phyloP scores from a whole-genome alignment of 2,113 vertebrate genomes.

The Beaufortia kweichowensis region DNA sequence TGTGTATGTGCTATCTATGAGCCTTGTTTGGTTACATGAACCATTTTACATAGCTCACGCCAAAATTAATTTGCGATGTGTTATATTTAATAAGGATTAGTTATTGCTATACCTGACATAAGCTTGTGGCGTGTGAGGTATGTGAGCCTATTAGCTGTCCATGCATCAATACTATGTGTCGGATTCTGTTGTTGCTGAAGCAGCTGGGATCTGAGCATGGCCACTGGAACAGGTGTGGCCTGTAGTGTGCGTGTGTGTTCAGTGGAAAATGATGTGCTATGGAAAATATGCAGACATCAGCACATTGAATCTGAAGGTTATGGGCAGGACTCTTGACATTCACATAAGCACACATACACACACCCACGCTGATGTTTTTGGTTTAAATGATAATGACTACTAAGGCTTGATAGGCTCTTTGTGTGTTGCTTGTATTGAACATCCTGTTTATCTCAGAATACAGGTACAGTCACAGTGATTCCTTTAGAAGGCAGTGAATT shows the following conservation, averaged over 20 bases:
- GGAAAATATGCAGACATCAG: constrained; percentile 41
- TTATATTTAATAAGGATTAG: not conserved
- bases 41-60: too few species aligned
- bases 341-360: constrained; percentile 3
- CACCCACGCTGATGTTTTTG: not conserved
- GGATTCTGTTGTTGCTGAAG: not conserved
- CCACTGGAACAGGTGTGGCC: constrained; percentile 35
- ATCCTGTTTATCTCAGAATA: not conserved
- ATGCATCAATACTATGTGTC: not conserved
- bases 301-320: constrained; percentile 39
- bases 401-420: not conserved
- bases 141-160: not conserved
- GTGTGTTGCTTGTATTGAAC: not conserved
- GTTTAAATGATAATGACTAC: not conserved
- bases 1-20: too few species aligned
- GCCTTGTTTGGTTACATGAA: too few species aligned
- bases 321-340: constrained; percentile 4
- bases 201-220: not conserved
- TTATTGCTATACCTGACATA: not conserved
- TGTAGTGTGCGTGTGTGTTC: constrained; percentile 8
- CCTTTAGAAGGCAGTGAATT: not conserved
- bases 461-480: not conserved
- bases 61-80: too few species aligned
- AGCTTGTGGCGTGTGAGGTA: not conserved
- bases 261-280: constrained; percentile 35